phyloP scores from a whole-genome alignment of 2,113 vertebrate genomes.

The Nerophis lumbriciformis region DNA sequence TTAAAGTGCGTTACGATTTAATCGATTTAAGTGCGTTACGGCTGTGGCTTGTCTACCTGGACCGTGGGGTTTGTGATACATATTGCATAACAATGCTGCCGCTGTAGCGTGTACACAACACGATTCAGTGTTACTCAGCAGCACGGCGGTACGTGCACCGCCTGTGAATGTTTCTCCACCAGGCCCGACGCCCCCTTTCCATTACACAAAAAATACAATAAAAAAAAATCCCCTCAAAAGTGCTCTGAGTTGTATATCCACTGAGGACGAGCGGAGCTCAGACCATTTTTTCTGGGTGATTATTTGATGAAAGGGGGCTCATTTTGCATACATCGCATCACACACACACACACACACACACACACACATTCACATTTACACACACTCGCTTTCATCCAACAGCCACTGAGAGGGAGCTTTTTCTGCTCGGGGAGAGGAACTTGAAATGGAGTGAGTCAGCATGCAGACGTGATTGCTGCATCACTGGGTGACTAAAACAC shows the following conservation, averaged over 20 bases:
- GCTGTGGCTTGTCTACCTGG: slow-evolving; percentile 26
- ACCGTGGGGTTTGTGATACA: slow-evolving; percentile 32
- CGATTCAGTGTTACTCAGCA: slow-evolving; percentile 49
- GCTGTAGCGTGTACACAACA: slow-evolving; percentile 48
- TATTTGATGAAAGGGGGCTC: background rate
- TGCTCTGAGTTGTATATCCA: slow-evolving; percentile 10
- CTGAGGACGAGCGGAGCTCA: slow-evolving; percentile 10
- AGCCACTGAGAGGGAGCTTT: slow-evolving; percentile 16
- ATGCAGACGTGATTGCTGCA: slow-evolving; percentile 23
- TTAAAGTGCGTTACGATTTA: background rate
- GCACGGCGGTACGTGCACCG: slow-evolving; percentile 12
- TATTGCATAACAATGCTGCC: slow-evolving; percentile 47
- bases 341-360: slow-evolving; percentile 2
- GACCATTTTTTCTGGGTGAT: slow-evolving; percentile 13
- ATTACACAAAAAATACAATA: background rate
- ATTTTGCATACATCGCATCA: slow-evolving; percentile 35
- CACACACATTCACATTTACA: slow-evolving; percentile 30
- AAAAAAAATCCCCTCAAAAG: background rate
- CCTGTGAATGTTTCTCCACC: slow-evolving; percentile 19
- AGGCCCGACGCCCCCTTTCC: slow-evolving; percentile 8
- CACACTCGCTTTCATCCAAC: slow-evolving; percentile 23
- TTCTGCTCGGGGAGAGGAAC: slow-evolving; percentile 20
- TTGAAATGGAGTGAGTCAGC: slow-evolving; percentile 34
- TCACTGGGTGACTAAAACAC: slow-evolving; percentile 24
- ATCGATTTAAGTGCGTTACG: slow-evolving; percentile 18